Conservation (phyloP, 2,888 invertebrate species). For the Synanthedon andrenaeformis region DNA sequence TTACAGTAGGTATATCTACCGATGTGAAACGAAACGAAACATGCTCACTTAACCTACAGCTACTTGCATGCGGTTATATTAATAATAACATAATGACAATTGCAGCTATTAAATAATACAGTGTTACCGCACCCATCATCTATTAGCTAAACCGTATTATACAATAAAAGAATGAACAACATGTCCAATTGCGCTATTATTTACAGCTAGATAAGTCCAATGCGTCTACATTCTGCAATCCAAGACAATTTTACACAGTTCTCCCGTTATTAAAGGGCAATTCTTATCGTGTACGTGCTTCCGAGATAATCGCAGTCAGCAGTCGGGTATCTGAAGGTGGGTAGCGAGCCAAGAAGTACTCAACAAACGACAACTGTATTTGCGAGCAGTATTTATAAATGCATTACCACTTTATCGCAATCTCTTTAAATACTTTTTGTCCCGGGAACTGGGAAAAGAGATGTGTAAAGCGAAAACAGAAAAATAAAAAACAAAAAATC, state of each 20-base stretch:
- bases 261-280: conserved; percentile 63
- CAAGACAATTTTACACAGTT: conserved; percentile 53
- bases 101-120: conserved; percentile 4
- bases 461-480: conserved; percentile 11
- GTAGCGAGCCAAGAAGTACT: conserved; percentile 28
- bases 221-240: conserved; percentile 52
- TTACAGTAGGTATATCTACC: not conserved
- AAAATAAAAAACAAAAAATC: conserved; percentile 3
- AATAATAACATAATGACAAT: too few species aligned
- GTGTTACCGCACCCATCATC: conserved; percentile 19
- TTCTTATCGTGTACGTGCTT: conserved; percentile 54
- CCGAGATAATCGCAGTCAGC: conserved; percentile 49
- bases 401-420: conserved; percentile 11
- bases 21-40: too few species aligned
- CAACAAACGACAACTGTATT: conserved; percentile 1
- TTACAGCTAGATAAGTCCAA: conserved; percentile 58
- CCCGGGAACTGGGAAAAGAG: conserved; percentile 7
- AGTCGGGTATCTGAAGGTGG: conserved; percentile 14
- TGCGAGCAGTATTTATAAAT: conserved; percentile 15
- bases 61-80: too few species aligned
- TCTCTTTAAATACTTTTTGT: conserved; percentile 3
- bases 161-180: conserved; percentile 19
- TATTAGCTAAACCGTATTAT: not conserved
- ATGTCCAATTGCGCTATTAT: conserved; percentile 55
- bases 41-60: too few species aligned